Conservation (phyloP, 2,113 vertebrate species). For the Pteruthius melanotis region DNA sequence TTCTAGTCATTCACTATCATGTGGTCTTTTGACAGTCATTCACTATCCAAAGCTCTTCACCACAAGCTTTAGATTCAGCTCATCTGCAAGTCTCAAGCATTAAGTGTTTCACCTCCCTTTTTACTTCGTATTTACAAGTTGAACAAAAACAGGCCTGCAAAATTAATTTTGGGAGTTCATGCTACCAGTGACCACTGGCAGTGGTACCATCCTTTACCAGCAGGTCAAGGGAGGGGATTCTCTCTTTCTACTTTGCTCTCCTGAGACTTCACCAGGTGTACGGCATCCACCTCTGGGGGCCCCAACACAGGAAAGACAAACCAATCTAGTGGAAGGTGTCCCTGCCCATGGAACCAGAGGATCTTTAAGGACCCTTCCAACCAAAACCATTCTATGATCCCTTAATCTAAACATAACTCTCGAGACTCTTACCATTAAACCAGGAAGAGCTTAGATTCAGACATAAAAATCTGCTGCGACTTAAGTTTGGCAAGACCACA, state of each 20-base stretch:
- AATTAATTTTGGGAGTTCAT: neutral
- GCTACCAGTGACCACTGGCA: neutral
- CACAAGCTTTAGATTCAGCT: neutral
- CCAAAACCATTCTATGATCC: neutral
- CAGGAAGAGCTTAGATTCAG: neutral
- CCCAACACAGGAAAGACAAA: neutral
- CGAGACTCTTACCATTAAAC: neutral
- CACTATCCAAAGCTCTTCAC: neutral
- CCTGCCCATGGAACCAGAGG: neutral
- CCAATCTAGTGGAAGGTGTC: neutral
- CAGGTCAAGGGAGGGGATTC: neutral
- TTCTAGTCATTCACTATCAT: neutral
- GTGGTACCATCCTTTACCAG: neutral
- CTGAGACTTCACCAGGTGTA: neutral
- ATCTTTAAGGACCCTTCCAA: neutral
- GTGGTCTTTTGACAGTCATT: no score
- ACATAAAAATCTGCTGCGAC: neutral
- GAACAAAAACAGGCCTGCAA: neutral
- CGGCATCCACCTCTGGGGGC: neutral
- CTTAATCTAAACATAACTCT: neutral
- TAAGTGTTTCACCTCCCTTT: neutral
- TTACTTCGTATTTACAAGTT: neutral
- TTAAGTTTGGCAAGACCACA: neutral
- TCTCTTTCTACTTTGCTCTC: neutral
- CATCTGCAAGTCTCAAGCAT: neutral